These are phyloP conservation scores for Andrena fulva DNA, from an alignment of 2,888 invertebrate genomes.

Conservation along the genomic window DNA sequence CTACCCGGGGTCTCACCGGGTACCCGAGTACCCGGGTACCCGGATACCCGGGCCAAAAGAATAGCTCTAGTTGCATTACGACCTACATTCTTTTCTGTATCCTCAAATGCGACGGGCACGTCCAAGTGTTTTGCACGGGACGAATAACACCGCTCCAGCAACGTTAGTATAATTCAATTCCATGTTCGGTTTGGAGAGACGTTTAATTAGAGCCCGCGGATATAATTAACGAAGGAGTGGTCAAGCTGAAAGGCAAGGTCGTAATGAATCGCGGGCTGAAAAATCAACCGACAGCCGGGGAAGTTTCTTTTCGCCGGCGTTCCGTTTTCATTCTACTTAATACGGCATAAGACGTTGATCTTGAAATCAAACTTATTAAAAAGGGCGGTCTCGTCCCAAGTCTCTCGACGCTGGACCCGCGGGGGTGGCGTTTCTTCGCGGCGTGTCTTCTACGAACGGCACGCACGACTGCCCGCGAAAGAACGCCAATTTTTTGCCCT, in stretches of 20 bases:
- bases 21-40: too few relatives aligned
- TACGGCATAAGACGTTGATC: conserved; percentile 60
- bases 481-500: conserved; percentile 73
- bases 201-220: conserved; percentile 50
- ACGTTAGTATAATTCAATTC: neutral
- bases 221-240: conserved; percentile 53
- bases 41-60: too few relatives aligned
- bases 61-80: too few relatives aligned
- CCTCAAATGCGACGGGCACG: neutral
- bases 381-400: conserved; percentile 52
- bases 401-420: conserved; percentile 55
- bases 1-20: too few relatives aligned
- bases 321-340: conserved; percentile 63
- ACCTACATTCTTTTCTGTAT: too few relatives aligned
- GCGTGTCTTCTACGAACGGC: conserved; percentile 52
- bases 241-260: conserved; percentile 53
- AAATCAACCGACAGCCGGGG: conserved; percentile 19
- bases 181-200: conserved; percentile 10
- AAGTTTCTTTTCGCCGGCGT: conserved; percentile 53
- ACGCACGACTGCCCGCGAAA: conserved; percentile 69
- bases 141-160: neutral
- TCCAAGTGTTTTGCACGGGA: neutral
- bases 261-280: conserved; percentile 51
- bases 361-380: conserved; percentile 69
- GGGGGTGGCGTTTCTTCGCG: conserved; percentile 54